Evolutionary conservation across 1,140 invertebrate species (phyloP), one percentile per base, ranked within the genome.

Genomic region (Holcopasites calliopsidis): DNA sequence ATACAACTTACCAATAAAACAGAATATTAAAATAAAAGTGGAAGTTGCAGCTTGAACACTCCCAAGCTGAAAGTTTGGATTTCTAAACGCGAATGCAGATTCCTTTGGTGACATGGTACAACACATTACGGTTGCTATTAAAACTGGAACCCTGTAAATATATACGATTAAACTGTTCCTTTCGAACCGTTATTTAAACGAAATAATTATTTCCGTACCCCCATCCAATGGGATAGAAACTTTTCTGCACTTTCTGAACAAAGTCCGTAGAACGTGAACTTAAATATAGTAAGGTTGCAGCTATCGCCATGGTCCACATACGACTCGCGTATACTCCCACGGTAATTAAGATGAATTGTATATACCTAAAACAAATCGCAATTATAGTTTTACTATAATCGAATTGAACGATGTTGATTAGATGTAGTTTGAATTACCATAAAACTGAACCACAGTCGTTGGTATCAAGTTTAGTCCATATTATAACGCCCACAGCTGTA

Each of bases 11-110:
- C 94, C 93, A 81, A 95, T 92, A 79, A 96, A 95, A 71, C 93
- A 94, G 84, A 95, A 92, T 55, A 95, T 88, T 26, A 96, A 90
- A 35, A 96, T 86, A 55, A 94, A 92, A 28, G 95, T 93, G 2
- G 94, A 92, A n/a, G 94, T 91, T 7, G 94, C 93, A 1, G 95
- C 95, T 92, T 97, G 95, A 42, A 93, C 90, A 82, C 92, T 92
- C 1, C 96, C 96, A 88, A 96, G 95, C 82, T 96, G 95, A 90
- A 97, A 97, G 91, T 95, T 96, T 7, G 96, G 95, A 91, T 96
- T 95, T 77, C 92, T 91, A 65, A 94, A 93, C 61, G 94, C 92
- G 31, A 90, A 88, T 77, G 85, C 65, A 26, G 80, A 40, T 21
- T 65, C 66, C 82, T 72, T 83, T 78, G 87, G 88, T 81, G 58